phyloP scores from a whole-genome alignment of 2,113 vertebrate species.

The Megalops atlanticus region DNA sequence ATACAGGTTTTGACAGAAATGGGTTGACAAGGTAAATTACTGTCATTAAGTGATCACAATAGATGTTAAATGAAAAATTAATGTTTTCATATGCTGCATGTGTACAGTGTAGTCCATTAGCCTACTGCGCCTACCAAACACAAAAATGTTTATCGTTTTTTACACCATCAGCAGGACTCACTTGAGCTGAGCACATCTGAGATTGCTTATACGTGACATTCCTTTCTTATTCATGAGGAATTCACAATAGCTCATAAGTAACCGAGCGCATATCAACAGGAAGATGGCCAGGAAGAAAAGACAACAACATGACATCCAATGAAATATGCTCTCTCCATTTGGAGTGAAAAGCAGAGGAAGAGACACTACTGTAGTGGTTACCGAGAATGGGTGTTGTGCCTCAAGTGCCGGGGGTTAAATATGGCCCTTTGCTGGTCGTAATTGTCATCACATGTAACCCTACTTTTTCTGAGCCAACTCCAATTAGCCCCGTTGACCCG shows the following conservation, averaged over 20 bases:
- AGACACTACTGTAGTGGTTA: conserved; percentile 38
- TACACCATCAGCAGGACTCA: too few species aligned
- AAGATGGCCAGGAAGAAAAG: background rate
- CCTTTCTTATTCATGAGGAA: background rate
- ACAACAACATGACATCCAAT: background rate
- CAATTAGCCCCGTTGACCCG: conserved; percentile 73
- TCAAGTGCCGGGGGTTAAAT: conserved; percentile 56
- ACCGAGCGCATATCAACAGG: background rate
- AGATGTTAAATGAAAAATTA: too few species aligned
- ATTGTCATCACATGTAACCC: conserved; percentile 81
- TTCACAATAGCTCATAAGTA: background rate
- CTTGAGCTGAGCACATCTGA: background rate
- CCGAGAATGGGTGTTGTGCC: conserved; percentile 40
- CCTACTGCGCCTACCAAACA: too few species aligned
- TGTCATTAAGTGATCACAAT: too few species aligned
- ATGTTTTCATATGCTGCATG: too few species aligned
- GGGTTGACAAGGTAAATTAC: too few species aligned
- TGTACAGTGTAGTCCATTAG: too few species aligned
- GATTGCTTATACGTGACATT: background rate
- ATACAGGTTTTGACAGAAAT: too few species aligned
- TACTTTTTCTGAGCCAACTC: conserved; percentile 58
- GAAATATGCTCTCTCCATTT: conserved; percentile 6
- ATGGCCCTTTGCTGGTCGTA: conserved; percentile 65
- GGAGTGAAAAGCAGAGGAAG: conserved; percentile 32
- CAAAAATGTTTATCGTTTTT: too few species aligned